phyloP scores from a whole-genome alignment of 2,113 vertebrate genomes.

The Apteryx mantelli region DNA sequence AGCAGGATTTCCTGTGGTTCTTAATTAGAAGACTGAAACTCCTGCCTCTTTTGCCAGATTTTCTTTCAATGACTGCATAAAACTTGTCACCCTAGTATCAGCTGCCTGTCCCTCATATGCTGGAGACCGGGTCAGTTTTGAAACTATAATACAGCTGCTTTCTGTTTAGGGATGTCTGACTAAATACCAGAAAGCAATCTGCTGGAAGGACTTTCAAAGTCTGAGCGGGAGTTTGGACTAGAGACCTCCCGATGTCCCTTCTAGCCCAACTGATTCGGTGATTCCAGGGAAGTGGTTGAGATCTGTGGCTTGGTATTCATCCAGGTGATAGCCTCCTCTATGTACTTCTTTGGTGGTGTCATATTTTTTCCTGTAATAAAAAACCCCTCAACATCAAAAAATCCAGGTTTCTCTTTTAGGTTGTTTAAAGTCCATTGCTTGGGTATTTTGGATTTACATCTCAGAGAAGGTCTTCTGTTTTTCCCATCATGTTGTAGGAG shows the following conservation, averaged over 20 bases:
- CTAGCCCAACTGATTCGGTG: neutral
- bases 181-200: too few species aligned
- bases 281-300: neutral
- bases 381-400: neutral
- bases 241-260: neutral
- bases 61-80: neutral
- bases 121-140: neutral
- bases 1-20: neutral
- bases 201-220: neutral
- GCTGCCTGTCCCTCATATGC: neutral
- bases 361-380: too few species aligned
- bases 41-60: neutral
- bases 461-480: neutral
- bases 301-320: too few species aligned
- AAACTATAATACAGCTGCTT: neutral
- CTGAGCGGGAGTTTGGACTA: neutral
- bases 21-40: neutral
- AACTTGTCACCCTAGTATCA: too few species aligned
- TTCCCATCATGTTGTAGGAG: neutral
- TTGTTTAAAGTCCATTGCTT: neutral
- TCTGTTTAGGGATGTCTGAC: neutral
- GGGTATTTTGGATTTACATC: neutral
- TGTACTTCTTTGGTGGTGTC: accelerated
- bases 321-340: neutral
- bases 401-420: neutral